Percentiles rank a stretch among this genome's conserved stretches.
These are phyloP conservation scores for Eolophus roseicapilla DNA, from an alignment of 2,113 vertebrate species.

Conservation along the genomic window DNA sequence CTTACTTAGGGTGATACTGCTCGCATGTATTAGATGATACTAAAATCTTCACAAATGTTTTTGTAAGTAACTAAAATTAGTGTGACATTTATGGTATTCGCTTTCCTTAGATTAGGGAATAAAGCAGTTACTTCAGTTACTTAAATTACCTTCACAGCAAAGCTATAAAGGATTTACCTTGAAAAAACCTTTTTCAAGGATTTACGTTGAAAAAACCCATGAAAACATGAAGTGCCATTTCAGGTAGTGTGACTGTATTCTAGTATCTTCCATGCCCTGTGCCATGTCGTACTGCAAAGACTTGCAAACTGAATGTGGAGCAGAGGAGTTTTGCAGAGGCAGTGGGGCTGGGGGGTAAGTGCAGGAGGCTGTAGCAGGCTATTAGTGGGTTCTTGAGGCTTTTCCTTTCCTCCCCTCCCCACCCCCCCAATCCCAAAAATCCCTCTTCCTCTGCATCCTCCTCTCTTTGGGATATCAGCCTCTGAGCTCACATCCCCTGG, in stretches of 20 bases:
- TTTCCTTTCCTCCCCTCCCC: neutral
- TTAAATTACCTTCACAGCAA: neutral
- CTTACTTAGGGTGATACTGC: neutral
- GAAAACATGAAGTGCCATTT: neutral
- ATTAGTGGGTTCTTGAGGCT: neutral
- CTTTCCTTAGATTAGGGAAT: neutral
- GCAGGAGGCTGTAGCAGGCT: neutral
- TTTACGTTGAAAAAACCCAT: neutral
- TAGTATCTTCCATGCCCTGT: neutral
- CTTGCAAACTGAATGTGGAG: neutral
- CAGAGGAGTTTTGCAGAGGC: neutral
- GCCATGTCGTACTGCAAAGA: neutral
- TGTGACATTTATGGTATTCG: constrained; percentile 9
- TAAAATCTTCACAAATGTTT: constrained; percentile 46
- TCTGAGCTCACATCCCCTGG: neutral
- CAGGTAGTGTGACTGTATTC: neutral
- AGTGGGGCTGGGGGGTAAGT: neutral
- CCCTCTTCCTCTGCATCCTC: neutral
- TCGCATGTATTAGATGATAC: neutral
- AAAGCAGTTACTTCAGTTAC: constrained; percentile 5
- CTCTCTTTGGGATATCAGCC: neutral
- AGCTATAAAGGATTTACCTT: neutral
- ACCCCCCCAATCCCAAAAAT: neutral
- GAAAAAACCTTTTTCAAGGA: neutral
- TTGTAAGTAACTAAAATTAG: constrained; percentile 34